Evolutionary conservation across 1,140 invertebrate species (phyloP), one percentile per base, ranked within the genome.

Genomic region (Saxidomus purpurata): DNA sequence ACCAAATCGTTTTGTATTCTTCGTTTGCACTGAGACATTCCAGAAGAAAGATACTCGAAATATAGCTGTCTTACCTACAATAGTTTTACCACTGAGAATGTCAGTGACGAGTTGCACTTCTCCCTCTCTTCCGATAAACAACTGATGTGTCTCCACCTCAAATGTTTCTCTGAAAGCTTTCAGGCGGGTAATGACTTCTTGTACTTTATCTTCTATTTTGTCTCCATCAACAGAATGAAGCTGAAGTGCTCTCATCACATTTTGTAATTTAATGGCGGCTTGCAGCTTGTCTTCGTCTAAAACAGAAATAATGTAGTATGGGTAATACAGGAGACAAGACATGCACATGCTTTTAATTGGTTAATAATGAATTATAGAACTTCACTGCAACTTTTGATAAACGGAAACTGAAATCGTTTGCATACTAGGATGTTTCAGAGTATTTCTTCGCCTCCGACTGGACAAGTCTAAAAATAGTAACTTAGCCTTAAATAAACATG

Each of bases 121-220:
- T 9, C 2, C 19, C 1, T 69, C n/a, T n/a, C 83, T 49, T 19
- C 83, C 83, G 76, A 85, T 74, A 55, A 85, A 85, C 40, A 36
- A 19, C 13, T 34, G 36, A 0, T 71, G 55, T 3, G 83, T 47
- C 22, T 49, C 43, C 22, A 85, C 47, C 49, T 85, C 83, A 55
- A 71, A 69, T 9, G 19, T 13, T 8, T 9, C 22, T 19, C 1
- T 28, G 9, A 52, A 36, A 17, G 0, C 17, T 36, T 36, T 34
- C 31, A 79, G 25, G 25, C 49, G 40, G 9, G n/a, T 28, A 55
- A 71, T 74, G 28, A 38, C 74, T 15, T 36, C 3, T 40, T 85
- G 43, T 74, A 85, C 17, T 13, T 52, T 79, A 36, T 79, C 76
- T 28, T 25, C 25, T 3, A 79, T 1, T 1, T 49, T 79, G 55